Conservation (phyloP, 2,888 invertebrate genomes). For the Eremobia ochroleuca region DNA sequence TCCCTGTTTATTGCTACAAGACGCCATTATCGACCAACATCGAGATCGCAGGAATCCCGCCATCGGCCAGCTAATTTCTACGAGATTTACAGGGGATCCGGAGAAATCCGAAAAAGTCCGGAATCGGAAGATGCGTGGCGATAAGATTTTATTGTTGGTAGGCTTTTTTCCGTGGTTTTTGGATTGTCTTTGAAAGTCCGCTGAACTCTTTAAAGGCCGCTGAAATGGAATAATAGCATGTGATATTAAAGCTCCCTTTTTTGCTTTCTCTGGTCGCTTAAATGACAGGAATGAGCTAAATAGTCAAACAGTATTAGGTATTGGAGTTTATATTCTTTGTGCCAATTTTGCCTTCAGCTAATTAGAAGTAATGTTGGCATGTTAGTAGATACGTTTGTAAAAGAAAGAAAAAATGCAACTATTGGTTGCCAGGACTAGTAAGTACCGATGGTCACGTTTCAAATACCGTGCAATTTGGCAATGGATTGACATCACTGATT, state of each 20-base stretch:
- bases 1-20: constrained; percentile 78
- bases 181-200: constrained; percentile 18
- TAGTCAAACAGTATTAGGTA: neutral
- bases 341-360: neutral
- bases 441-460: neutral
- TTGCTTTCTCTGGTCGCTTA: neutral
- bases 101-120: constrained; percentile 34
- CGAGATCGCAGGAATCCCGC: constrained; percentile 46
- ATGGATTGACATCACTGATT: neutral
- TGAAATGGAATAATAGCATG: neutral
- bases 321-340: neutral
- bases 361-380: neutral
- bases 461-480: neutral
- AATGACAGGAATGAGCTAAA: neutral
- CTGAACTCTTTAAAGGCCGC: neutral
- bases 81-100: constrained; percentile 62
- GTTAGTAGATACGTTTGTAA: neutral
- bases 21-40: constrained; percentile 78
- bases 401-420: neutral
- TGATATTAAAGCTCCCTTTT: neutral
- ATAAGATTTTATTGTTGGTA: constrained; percentile 62
- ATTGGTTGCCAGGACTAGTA: neutral
- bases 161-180: constrained; percentile 32
- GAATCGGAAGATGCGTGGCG: constrained; percentile 40
- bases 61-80: constrained; percentile 63